These are phyloP conservation scores for Nemurella pictetii DNA, from an alignment of 2,888 invertebrate species.

Conservation along the genomic window DNA sequence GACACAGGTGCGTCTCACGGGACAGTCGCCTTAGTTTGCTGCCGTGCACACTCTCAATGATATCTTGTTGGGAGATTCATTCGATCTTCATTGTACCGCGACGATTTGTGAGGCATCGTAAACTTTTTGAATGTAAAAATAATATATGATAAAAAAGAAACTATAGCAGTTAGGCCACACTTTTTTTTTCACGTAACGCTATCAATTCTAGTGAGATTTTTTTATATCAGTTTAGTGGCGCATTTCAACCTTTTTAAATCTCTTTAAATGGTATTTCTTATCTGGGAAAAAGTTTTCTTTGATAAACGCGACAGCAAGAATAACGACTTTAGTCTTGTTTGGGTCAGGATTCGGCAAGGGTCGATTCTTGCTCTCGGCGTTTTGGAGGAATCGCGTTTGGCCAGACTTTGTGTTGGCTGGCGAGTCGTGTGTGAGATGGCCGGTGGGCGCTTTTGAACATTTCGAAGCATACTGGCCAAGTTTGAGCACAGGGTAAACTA, in stretches of 20 bases:
- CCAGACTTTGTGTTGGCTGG: too few species aligned
- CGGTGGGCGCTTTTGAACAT: background rate
- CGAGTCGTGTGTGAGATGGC: too few species aligned
- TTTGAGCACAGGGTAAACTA: background rate
- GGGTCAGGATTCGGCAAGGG: background rate
- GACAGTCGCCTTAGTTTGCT: background rate
- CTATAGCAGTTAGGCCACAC: background rate
- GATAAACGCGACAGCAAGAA: conserved; percentile 21
- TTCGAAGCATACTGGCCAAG: background rate
- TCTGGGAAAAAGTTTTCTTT: conserved; percentile 20
- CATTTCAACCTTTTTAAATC: conserved; percentile 28
- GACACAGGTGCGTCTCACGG: background rate
- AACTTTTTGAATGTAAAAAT: conserved; percentile 7
- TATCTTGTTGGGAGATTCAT: background rate
- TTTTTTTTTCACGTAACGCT: background rate
- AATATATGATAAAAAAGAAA: background rate
- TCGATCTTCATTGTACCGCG: background rate
- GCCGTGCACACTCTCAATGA: background rate
- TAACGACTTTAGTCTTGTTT: background rate
- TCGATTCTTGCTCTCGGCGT: background rate
- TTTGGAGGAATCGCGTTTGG: background rate
- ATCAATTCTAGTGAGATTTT: conserved; percentile 8
- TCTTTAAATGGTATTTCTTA: conserved; percentile 32
- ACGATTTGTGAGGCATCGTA: background rate
- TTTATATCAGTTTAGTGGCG: conserved; percentile 24